These are phyloP conservation scores for Astropecten irregularis DNA, from an alignment of 53 echinoderm and acorn worm genomes.

Conservation along the genomic window DNA sequence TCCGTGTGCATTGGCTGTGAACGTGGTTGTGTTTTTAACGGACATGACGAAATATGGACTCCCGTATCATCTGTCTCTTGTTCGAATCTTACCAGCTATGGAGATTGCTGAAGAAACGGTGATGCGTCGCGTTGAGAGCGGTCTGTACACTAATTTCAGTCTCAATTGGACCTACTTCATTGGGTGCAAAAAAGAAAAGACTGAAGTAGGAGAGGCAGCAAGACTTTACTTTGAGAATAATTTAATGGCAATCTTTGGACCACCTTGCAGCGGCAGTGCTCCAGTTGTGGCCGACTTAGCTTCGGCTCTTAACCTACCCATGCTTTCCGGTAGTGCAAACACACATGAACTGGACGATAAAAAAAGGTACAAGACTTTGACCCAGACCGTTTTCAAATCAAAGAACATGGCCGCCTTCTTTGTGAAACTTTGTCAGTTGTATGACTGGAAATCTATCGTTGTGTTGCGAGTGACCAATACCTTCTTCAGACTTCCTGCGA, in stretches of 20 bases:
- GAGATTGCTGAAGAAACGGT: conserved; percentile 79
- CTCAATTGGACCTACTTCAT: conserved; percentile 1
- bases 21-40: too few species aligned
- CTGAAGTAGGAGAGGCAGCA: conserved; percentile 16
- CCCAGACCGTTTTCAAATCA: background rate
- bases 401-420: background rate
- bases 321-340: conserved; percentile 39
- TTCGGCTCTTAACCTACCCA: conserved; percentile 61
- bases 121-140: conserved; percentile 31
- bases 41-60: too few species aligned
- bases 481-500: background rate
- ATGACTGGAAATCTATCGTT: background rate
- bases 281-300: conserved; percentile 69
- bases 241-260: conserved; percentile 68
- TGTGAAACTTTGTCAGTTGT: background rate
- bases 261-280: conserved; percentile 67
- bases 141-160: conserved; percentile 72
- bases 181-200: conserved; percentile 36
- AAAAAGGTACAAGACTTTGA: conserved; percentile 34
- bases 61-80: background rate
- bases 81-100: conserved; percentile 54
- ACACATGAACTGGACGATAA: conserved; percentile 51
- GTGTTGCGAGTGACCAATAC: background rate
- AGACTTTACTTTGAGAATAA: background rate
- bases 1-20: too few species aligned